A percentile compares a stretch with the other conserved stretches of the same genome.
These are phyloP conservation scores for Chorisops tibialis DNA, from an alignment of 2,888 invertebrate genomes.

Conservation along the genomic window DNA sequence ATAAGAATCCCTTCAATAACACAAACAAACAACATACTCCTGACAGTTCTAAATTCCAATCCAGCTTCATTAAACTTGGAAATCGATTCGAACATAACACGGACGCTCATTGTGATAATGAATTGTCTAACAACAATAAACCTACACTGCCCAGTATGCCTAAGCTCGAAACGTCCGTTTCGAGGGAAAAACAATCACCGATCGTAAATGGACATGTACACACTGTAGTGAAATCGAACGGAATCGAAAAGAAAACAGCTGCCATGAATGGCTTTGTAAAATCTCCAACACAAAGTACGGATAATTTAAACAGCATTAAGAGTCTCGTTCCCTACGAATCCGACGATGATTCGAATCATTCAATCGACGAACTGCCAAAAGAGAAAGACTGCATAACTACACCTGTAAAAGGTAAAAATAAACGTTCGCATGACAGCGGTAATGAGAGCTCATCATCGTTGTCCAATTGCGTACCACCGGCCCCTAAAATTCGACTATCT, in stretches of 20 bases:
- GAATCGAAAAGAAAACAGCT: background rate
- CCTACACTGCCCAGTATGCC: conserved; percentile 51
- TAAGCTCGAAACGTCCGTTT: conserved; percentile 32
- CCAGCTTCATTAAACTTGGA: too few species aligned
- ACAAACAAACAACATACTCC: background rate
- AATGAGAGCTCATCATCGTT: conserved; percentile 22
- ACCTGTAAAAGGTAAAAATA: background rate
- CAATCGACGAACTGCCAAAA: conserved; percentile 30
- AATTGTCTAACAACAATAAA: background rate
- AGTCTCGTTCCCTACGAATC: conserved; percentile 61
- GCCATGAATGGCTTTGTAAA: conserved; percentile 7
- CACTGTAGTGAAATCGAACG: conserved; percentile 30
- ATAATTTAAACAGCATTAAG: conserved; percentile 35
- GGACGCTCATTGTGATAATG: background rate
- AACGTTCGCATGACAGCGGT: conserved; percentile 34
- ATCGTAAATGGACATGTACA: conserved; percentile 6
- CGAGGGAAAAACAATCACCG: conserved; percentile 4
- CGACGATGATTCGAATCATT: conserved; percentile 57
- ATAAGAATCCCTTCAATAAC: background rate
- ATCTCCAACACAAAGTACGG: conserved; percentile 11
- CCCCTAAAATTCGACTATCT: conserved; percentile 33
- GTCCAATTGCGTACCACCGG: background rate
- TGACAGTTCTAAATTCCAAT: background rate
- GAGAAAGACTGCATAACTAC: background rate
- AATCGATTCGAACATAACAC: background rate